phyloP scores from a whole-genome alignment of 2,113 vertebrate species.

The Ellobius talpinus region DNA sequence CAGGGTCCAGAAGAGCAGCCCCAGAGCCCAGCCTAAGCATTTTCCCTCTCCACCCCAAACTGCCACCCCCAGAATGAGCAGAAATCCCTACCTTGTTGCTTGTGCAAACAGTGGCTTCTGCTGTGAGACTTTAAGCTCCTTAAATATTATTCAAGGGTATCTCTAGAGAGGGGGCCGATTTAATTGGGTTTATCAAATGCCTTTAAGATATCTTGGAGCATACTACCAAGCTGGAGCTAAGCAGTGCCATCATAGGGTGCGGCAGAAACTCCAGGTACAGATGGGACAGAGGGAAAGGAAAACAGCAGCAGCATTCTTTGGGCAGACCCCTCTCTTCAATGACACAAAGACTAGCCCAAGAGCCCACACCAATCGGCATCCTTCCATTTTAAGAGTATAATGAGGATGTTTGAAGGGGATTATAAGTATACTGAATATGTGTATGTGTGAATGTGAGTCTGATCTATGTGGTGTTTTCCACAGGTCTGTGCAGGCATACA shows the following conservation, averaged over 20 bases:
- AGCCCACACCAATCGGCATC: not conserved
- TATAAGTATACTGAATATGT: not conserved
- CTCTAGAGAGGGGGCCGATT: constrained; percentile 27
- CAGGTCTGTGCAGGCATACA: not conserved
- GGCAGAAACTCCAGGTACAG: not conserved
- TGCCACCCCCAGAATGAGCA: not conserved
- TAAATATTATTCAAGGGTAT: constrained; percentile 27
- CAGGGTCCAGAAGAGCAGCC: not conserved
- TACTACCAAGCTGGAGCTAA: not conserved
- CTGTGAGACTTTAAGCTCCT: not conserved
- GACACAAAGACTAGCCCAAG: not conserved
- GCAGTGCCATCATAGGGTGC: not conserved
- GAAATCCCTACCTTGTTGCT: not conserved
- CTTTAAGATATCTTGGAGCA: not conserved
- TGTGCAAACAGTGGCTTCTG: not conserved
- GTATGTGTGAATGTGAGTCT: not conserved
- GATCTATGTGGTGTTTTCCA: not conserved
- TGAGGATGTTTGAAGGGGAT: not conserved
- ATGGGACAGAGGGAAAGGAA: not conserved
- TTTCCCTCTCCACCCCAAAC: accelerated
- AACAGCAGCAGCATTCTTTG: not conserved
- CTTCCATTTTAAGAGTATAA: not conserved
- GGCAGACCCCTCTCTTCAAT: not conserved
- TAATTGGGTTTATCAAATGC: constrained; percentile 10
- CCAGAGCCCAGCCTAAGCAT: not conserved